Percentiles rank a stretch among this genome's conserved stretches.
Evolutionary conservation across 92 coral and sea anemone species (phyloP).

Genomic region (Porites cylindrica): DNA sequence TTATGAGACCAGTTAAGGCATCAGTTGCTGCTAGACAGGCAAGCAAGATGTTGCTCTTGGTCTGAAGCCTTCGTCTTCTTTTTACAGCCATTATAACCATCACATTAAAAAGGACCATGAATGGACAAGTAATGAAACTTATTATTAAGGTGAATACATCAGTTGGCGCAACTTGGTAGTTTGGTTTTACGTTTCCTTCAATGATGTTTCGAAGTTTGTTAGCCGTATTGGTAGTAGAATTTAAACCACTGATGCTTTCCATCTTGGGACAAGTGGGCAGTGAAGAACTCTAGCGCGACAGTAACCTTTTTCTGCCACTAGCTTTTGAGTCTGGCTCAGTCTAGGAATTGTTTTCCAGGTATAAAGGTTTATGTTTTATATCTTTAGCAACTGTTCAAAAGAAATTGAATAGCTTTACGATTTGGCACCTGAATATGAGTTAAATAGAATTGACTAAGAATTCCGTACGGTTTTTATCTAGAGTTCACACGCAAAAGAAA

Average conservation of each 20-base stretch:
- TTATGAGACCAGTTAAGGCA: neutral
- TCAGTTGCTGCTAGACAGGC: neutral
- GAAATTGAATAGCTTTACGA: no score
- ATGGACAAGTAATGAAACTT: neutral
- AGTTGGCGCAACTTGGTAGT: neutral
- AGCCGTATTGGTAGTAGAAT: neutral
- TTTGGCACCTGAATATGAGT: no score
- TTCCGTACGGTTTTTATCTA: no score
- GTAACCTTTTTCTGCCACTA: no score
- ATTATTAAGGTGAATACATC: neutral
- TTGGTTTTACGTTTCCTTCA: neutral
- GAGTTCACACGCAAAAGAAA: no score
- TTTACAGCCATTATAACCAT: neutral
- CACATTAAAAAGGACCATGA: neutral
- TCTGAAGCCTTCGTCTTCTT: neutral
- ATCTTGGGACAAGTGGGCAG: neutral
- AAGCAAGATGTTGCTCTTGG: neutral
- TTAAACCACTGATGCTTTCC: neutral
- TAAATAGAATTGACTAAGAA: no score
- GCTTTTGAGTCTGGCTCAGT: no score
- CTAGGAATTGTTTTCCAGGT: no score
- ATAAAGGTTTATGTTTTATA: no score
- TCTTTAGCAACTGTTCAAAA: no score
- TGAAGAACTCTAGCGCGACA: neutral
- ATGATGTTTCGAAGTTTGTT: neutral